phyloP scores from a whole-genome alignment of 2,113 vertebrate genomes.

The Brachionichthys hirsutus region DNA sequence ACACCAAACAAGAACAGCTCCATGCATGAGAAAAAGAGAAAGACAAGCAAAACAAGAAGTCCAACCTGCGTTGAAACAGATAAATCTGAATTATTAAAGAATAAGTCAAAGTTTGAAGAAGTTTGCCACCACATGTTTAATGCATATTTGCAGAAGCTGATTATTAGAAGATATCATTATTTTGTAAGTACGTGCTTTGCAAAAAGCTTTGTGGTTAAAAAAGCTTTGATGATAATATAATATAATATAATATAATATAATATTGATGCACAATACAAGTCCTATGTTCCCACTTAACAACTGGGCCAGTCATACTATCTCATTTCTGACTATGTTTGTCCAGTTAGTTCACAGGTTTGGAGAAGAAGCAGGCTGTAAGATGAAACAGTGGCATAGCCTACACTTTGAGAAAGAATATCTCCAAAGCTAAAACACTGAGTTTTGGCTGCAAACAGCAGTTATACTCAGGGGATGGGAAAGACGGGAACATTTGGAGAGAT shows the following conservation, averaged over 20 bases:
- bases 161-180: too few relatives aligned
- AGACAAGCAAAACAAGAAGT: background rate
- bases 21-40: background rate
- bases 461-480: conserved; percentile 40
- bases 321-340: conserved; percentile 6
- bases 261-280: too few relatives aligned
- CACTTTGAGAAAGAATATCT: conserved; percentile 44
- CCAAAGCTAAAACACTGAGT: conserved; percentile 28
- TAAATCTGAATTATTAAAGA: background rate
- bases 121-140: too few relatives aligned
- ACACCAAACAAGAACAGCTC: background rate
- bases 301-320: conserved; percentile 1
- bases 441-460: conserved; percentile 9
- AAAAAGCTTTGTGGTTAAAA: too few relatives aligned
- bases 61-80: background rate
- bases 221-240: too few relatives aligned
- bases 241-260: too few relatives aligned
- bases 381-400: conserved; percentile 13
- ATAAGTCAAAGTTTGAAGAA: too few relatives aligned
- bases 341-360: conserved; percentile 1
- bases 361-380: conserved; percentile 20
- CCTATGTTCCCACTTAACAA: background rate
- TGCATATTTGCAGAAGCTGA: too few relatives aligned
- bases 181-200: too few relatives aligned
- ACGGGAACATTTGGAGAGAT: conserved; percentile 38